Percentiles rank a stretch among this genome's conserved stretches.
Conservation (phyloP, 1,140 invertebrate genomes). For the Heliconius nattereri region DNA sequence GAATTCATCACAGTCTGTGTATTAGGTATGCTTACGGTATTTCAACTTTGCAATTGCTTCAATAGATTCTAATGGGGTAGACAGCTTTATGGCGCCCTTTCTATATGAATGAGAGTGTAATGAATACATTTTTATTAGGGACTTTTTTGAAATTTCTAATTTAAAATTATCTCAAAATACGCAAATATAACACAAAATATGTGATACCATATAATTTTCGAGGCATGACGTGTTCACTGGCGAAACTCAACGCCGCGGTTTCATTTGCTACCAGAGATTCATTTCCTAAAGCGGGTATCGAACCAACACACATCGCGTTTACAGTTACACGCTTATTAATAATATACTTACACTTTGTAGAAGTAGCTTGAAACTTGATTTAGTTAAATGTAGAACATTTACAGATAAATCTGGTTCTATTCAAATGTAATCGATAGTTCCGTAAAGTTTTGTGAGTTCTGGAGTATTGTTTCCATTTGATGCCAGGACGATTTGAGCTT, state of each 20-base stretch:
- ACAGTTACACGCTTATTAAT: too few relatives aligned
- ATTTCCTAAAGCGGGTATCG: too few relatives aligned
- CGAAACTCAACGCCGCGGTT: too few relatives aligned
- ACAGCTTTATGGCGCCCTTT: constrained; percentile 52
- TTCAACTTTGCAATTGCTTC: constrained; percentile 56
- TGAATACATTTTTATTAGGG: neutral
- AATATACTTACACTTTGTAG: neutral
- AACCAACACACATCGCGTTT: too few relatives aligned
- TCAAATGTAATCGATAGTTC: constrained; percentile 37
- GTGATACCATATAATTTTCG: too few relatives aligned
- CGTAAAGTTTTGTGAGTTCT: constrained; percentile 39
- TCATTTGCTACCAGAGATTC: too few relatives aligned
- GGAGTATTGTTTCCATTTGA: constrained; percentile 41
- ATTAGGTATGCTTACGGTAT: constrained; percentile 40
- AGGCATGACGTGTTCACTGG: too few relatives aligned
- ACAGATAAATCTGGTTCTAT: constrained; percentile 21
- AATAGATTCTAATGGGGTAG: constrained; percentile 65
- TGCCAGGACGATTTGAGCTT: constrained; percentile 38
- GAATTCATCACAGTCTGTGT: constrained; percentile 1
- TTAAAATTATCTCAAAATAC: too few relatives aligned
- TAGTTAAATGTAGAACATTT: constrained; percentile 14
- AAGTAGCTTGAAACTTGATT: neutral
- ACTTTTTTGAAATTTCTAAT: neutral
- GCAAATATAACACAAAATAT: too few relatives aligned
- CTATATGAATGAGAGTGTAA: neutral